phyloP scores from a whole-genome alignment of 2,113 vertebrate species.

The Sinocyclocheilus maitianheensis region DNA sequence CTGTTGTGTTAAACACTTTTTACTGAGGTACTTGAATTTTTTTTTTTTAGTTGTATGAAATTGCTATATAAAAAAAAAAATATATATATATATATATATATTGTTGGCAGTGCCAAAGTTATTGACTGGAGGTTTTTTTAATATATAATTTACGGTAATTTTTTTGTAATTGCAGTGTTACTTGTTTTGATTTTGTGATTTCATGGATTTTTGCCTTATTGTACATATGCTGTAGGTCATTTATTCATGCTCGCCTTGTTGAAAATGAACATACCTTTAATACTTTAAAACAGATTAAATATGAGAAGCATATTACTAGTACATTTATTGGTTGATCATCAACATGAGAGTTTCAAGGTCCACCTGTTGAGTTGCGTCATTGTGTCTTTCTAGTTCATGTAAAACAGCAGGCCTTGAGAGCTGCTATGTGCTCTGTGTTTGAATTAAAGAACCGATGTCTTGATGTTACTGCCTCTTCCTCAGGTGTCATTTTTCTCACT shows the following conservation, averaged over 20 bases:
- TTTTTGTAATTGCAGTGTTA: not conserved
- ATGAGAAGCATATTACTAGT: not conserved
- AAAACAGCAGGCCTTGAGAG: not conserved
- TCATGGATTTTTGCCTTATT: not conserved
- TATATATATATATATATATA: no score
- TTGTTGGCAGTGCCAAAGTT: conserved; percentile 13
- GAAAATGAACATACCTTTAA: not conserved
- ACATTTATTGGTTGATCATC: not conserved
- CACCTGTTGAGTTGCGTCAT: not conserved
- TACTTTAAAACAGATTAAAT: not conserved
- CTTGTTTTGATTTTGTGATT: not conserved
- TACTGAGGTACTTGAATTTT: conserved; percentile 6
- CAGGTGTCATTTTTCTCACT: not conserved
- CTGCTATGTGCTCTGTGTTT: conserved; percentile 1
- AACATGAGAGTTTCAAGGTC: not conserved
- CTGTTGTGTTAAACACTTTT: conserved; percentile 9
- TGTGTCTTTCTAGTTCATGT: not conserved
- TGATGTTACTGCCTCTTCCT: conserved; percentile 4
- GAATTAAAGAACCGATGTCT: not conserved
- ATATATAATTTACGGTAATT: not conserved
- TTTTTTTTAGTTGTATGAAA: not conserved
- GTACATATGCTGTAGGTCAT: not conserved
- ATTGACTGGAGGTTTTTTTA: not conserved
- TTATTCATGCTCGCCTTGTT: not conserved
- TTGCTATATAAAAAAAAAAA: not conserved